Base-by-base conservation (phyloP, 2,797 vertebrate species). In the Scolopax rusticola region DNA sequence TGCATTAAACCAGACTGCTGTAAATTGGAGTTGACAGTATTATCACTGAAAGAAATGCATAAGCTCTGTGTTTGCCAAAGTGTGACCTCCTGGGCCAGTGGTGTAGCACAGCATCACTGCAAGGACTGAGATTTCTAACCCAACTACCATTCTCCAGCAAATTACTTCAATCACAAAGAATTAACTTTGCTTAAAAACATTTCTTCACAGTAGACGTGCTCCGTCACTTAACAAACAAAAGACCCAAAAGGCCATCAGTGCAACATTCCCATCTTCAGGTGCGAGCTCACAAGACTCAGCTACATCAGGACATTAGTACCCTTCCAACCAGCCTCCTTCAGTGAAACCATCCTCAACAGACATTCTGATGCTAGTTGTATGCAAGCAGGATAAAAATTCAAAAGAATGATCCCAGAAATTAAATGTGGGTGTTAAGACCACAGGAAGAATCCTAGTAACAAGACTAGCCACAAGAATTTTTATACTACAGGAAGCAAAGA, bases 1-100 rank as follows among this genome's bases (percentile, higher is more conserved):
- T 97, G 73, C 86, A 64, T 78, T 86, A 96, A 92, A 77, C 89
- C n/a, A 45, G 65, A 77, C 50, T 82, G 57, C 70, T 83, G 28
- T 89, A 95, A 96, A 95, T 90, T 89, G 63, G 74, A 94, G 79
- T 16, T 95, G 93, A 91, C 95, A 96, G 93, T 81, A 90, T 95
- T 95, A 96, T 91, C 93, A 93, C 77, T 77, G 87, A 93, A 96
- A 90, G 59, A 95, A 97, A 93, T 84, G 75, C 68, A 80, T 61
- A 67, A 95, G 77, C 84, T 88, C 79, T 38, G n/a, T 78, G 68
- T 90, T 87, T 94, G 92, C 56, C 78, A 71, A 85, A 61, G 65
- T 63, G 74, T 86, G 90, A 93, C 77, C 89, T 84, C 80, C 53
- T n/a, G 67, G 67, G 48, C 41, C 45, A 87, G 33, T 9, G 32